phyloP scores from a whole-genome alignment of 1,140 invertebrate species.

The Polypedilum vanderplanki region DNA sequence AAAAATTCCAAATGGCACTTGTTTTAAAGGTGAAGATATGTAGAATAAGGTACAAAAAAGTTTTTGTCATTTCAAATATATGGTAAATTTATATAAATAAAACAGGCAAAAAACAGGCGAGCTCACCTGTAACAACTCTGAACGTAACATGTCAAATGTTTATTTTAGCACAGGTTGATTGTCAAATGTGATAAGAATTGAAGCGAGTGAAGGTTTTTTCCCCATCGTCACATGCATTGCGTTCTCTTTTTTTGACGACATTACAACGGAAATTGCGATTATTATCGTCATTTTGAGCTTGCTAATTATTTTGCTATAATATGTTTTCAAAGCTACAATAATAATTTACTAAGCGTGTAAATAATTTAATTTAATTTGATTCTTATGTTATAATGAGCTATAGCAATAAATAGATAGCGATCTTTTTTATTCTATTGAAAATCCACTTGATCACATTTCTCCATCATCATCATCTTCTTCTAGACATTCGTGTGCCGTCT shows the following conservation, averaged over 20 bases:
- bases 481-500: background rate
- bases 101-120: too few species aligned
- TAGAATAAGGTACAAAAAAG: too few species aligned
- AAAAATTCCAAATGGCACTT: too few species aligned
- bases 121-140: too few species aligned
- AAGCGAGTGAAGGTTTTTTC: background rate
- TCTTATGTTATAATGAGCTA: background rate
- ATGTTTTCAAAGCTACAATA: background rate
- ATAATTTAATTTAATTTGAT: too few species aligned
- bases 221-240: background rate
- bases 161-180: conserved; percentile 11
- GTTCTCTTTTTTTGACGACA: background rate
- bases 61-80: too few species aligned
- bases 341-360: too few species aligned
- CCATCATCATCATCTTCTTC: background rate
- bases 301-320: background rate
- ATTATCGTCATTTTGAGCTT: background rate
- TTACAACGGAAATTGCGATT: background rate
- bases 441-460: background rate
- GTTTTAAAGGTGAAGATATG: too few species aligned
- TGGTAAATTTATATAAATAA: too few species aligned
- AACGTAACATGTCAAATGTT: background rate
- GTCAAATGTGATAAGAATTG: background rate
- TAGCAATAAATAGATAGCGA: background rate
- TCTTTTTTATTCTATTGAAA: background rate